A percentile compares a stretch with the other conserved stretches of the same genome.
phyloP scores from a whole-genome alignment of 2,888 invertebrate species.

The Phaonia tiefii region DNA sequence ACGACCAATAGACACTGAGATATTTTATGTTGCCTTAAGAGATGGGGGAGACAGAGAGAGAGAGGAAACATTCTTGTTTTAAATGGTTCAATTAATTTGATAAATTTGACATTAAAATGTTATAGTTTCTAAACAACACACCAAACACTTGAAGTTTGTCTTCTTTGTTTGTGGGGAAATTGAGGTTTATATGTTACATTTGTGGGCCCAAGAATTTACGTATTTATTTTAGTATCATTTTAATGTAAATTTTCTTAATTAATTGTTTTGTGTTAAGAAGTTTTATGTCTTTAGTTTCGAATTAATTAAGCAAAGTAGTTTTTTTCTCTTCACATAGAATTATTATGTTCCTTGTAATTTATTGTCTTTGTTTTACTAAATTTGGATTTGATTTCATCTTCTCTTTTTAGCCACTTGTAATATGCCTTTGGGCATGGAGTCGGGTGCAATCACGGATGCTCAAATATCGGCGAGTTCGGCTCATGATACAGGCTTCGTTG shows the following conservation, averaged over 20 bases:
- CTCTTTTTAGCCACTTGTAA: conserved; percentile 84
- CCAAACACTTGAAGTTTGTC: conserved; percentile 38
- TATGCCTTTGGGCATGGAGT: conserved; percentile 90
- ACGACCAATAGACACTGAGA: background rate
- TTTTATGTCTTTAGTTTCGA: conserved; percentile 17
- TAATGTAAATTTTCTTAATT: conserved; percentile 62
- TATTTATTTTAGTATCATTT: conserved; percentile 35
- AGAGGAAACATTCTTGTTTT: conserved; percentile 11
- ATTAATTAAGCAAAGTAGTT: conserved; percentile 51
- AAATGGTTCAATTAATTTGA: conserved; percentile 75
- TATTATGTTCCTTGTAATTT: conserved; percentile 13
- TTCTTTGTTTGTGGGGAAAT: conserved; percentile 35
- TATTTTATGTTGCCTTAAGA: background rate
- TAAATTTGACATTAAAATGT: conserved; percentile 71
- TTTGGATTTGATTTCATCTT: conserved; percentile 33
- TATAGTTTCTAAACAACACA: conserved; percentile 53
- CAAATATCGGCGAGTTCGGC: conserved; percentile 91
- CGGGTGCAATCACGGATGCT: conserved; percentile 88
- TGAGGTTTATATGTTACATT: conserved; percentile 46
- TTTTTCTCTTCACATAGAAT: conserved; percentile 33
- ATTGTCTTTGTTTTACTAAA: conserved; percentile 44
- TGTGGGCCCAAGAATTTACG: background rate
- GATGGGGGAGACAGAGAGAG: background rate
- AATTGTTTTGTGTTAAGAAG: conserved; percentile 50
- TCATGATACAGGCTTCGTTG: conserved; percentile 90